phyloP scores from a whole-genome alignment of 30 jellyfish, hydroid and myxozoan species.

The Hydra vulgaris region DNA sequence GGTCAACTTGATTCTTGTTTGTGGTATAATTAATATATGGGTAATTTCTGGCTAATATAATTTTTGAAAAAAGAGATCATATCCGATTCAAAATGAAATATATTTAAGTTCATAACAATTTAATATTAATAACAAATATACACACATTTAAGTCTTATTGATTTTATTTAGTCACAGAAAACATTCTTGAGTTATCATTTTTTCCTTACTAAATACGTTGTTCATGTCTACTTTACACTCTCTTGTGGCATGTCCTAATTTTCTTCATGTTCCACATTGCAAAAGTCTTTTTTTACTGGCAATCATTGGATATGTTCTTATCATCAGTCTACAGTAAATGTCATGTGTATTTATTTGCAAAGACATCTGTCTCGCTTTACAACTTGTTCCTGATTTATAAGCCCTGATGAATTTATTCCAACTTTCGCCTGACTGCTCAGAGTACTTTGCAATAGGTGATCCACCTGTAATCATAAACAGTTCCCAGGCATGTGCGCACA shows the following conservation, averaged over 20 bases:
- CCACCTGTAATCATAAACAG: neutral
- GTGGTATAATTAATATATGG: no score
- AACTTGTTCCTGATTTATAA: neutral
- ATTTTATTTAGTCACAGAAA: neutral
- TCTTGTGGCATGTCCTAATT: neutral
- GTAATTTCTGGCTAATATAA: no score
- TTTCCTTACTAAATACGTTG: neutral
- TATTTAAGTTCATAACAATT: neutral
- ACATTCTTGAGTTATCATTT: neutral
- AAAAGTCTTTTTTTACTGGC: neutral
- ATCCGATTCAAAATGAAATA: neutral
- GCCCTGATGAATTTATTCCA: neutral
- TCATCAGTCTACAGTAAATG: neutral
- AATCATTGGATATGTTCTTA: neutral
- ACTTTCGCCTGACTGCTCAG: neutral
- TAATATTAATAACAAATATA: neutral
- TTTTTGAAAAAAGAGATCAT: neutral
- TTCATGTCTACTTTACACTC: neutral
- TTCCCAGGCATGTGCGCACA: neutral
- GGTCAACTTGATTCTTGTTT: no score
- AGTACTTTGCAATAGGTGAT: neutral
- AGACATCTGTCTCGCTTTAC: neutral
- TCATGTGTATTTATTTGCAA: neutral
- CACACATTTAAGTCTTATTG: neutral
- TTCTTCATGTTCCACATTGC: neutral